Base-by-base conservation (phyloP, 2,113 vertebrate genomes). In the Balaeniceps rex region DNA sequence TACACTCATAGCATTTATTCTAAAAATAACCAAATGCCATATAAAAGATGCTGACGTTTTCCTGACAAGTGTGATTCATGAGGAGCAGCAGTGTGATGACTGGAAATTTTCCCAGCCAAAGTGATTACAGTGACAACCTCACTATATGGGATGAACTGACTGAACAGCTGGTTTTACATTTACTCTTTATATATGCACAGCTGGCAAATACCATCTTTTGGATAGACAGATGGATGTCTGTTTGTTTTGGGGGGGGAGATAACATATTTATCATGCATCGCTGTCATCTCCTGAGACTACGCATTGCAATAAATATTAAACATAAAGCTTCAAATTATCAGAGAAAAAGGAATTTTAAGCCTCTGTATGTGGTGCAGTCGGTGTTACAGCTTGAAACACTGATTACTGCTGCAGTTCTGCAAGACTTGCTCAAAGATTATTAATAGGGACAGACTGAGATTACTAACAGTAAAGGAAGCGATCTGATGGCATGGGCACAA, bases 131-230 rank as follows among this genome's bases (percentile, higher is more conserved):
- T 95, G 94, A 93, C 93, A 97, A 85, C 84, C 84, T 95, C 78
- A 60, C 78, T 95, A 55, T 95, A 91, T 81, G 87, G 94, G 84
- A 90, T 78, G 93, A 94, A 85, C 91, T 83, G 93, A 90, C 87
- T 90, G 81, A 95, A 95, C 97, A 97, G 84, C 93, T 97, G 97
- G 84, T 97, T 97, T 95, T 95, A 86, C 93, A 95, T 95, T 95
- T 96, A 95, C 70, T 96, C 87, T 93, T 94, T 94, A 81, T 94
- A 95, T 44, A 95, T 88, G 84, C 95, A 93, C 96, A 95, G 87
- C 95, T 95, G 96, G 95, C 91, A 97, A 80, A 58, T 76, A 74
- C 68, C 18, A 7, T 96, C 74, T 79, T 87, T 83, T 91, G 89
- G 95, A 95, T 74, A 93, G 96, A 91, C 14, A 71, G 89, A 94